Percentiles rank a stretch among this genome's conserved stretches.
Conservation (phyloP, 2,888 invertebrate species). For the Volucella zonaria region DNA sequence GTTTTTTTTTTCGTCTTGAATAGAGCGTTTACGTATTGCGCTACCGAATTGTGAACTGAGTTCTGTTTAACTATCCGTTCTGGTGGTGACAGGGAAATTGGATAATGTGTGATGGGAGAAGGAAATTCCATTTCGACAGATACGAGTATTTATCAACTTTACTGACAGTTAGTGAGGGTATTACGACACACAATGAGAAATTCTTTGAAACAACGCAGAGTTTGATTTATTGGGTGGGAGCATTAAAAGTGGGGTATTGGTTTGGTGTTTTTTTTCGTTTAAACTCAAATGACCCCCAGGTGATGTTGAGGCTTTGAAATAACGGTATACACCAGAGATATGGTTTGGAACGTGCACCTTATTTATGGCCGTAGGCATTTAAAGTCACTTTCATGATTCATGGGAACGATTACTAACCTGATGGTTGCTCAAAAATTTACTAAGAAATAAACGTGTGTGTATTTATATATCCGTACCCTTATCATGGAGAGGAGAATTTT, state of each 20-base stretch:
- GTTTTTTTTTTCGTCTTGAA: slow-evolving; percentile 4
- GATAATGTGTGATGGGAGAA: slow-evolving; percentile 1
- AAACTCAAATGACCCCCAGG: slow-evolving; percentile 24
- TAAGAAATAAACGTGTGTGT: background rate
- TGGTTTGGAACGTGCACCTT: slow-evolving; percentile 31
- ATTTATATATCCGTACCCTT: too few species aligned
- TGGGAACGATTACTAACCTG: background rate
- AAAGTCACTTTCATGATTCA: slow-evolving; percentile 6
- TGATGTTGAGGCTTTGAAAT: background rate
- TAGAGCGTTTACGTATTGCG: slow-evolving; percentile 32
- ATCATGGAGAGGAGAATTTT: too few species aligned
- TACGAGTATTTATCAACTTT: slow-evolving; percentile 6
- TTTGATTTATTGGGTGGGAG: background rate
- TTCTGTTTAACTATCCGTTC: slow-evolving; percentile 10
- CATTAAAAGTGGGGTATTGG: background rate
- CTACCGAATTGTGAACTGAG: slow-evolving; percentile 48
- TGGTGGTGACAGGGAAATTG: slow-evolving; percentile 20
- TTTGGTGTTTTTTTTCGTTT: background rate
- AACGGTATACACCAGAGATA: slow-evolving; percentile 20
- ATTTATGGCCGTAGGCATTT: slow-evolving; percentile 10
- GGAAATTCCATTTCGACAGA: slow-evolving; percentile 11
- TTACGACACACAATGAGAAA: slow-evolving; percentile 4
- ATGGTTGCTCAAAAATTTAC: background rate
- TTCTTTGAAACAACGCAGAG: slow-evolving; percentile 21
- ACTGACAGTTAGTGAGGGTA: background rate